Evolutionary conservation across 2,797 vertebrate genomes (phyloP).

Genomic region (Poecilia velifera): DNA sequence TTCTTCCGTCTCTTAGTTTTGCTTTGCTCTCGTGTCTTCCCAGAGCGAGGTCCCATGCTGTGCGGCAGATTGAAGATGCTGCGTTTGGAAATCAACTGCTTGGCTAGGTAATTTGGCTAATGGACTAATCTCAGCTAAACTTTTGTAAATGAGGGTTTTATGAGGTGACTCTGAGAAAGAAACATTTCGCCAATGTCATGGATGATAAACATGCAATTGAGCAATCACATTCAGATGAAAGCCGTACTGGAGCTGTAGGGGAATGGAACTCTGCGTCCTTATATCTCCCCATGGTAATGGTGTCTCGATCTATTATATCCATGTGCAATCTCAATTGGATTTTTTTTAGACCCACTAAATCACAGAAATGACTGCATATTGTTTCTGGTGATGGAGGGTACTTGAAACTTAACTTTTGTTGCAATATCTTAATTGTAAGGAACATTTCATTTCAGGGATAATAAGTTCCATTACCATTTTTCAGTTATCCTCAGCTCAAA

Average conservation of each 20-base stretch:
- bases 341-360: constrained; percentile 66
- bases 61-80: constrained; percentile 81
- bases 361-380: constrained; percentile 66
- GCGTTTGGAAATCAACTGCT: constrained; percentile 83
- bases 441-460: constrained; percentile 54
- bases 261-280: constrained; percentile 61
- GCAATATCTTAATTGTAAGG: constrained; percentile 33
- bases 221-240: constrained; percentile 74
- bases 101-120: constrained; percentile 85
- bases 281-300: constrained; percentile 71
- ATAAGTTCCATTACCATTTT: constrained; percentile 58
- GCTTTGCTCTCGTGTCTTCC: constrained; percentile 55
- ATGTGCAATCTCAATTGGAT: constrained; percentile 74
- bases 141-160: constrained; percentile 85
- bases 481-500: constrained; percentile 43
- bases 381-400: constrained; percentile 49
- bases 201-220: constrained; percentile 83
- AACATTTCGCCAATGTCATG: constrained; percentile 81
- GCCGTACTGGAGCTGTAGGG: constrained; percentile 62
- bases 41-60: constrained; percentile 72
- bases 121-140: constrained; percentile 84
- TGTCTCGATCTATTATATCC: constrained; percentile 70
- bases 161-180: constrained; percentile 79
- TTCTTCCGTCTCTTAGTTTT: constrained; percentile 38
- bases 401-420: constrained; percentile 56